These are phyloP conservation scores for Macrotrachela quadricornifera DNA, from an alignment of 1,140 invertebrate genomes.

Conservation along the genomic window DNA sequence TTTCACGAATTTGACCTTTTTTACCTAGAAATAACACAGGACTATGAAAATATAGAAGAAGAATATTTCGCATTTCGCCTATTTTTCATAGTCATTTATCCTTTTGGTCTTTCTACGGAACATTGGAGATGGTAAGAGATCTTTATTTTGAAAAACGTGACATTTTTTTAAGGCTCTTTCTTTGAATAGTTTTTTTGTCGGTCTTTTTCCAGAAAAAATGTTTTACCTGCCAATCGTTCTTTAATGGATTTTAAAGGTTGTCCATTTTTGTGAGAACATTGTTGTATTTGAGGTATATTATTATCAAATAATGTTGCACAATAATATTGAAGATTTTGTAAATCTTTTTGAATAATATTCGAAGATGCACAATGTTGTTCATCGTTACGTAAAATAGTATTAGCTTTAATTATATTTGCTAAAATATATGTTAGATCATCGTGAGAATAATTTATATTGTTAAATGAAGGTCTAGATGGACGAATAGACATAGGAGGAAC, in stretches of 20 bases:
- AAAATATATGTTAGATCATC: conserved; percentile 98
- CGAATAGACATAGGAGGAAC: conserved; percentile 75
- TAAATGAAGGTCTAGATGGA: conserved; percentile 97
- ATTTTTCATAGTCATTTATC: too few relatives aligned
- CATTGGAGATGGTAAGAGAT: too few relatives aligned
- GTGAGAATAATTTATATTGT: conserved; percentile 69
- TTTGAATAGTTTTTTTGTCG: too few relatives aligned
- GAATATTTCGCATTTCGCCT: too few relatives aligned
- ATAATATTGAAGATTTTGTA: conserved; percentile 94
- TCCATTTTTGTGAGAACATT: conserved; percentile 94
- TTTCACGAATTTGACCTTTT: conserved; percentile 91
- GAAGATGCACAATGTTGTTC: conserved; percentile 84
- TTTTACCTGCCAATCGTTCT: conserved; percentile 41
- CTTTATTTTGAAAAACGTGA: too few relatives aligned
- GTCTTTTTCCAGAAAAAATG: too few relatives aligned
- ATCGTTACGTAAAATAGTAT: conserved; percentile 79
- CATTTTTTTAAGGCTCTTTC: too few relatives aligned
- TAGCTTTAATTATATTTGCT: conserved; percentile 92
- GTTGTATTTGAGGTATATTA: conserved; percentile 87
- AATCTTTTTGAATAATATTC: conserved; percentile 84
- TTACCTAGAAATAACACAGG: too few relatives aligned
- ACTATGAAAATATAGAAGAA: too few relatives aligned
- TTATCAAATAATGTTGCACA: conserved; percentile 93
- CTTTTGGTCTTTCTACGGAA: too few relatives aligned
- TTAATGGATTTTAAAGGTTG: conserved; percentile 94